phyloP scores from a whole-genome alignment of 1,140 invertebrate genomes.

The Drosophila mayri region DNA sequence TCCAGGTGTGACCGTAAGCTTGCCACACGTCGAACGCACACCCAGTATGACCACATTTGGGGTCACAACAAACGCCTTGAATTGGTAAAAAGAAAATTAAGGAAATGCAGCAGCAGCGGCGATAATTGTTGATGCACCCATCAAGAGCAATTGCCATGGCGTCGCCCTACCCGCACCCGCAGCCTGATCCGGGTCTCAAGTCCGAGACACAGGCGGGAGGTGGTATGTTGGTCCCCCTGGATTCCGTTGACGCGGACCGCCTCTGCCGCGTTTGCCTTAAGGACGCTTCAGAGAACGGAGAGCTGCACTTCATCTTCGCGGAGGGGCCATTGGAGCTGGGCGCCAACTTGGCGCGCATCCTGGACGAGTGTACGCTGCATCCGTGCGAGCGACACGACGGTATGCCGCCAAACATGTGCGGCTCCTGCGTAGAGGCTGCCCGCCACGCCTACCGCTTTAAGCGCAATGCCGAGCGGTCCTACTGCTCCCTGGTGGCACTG shows the following conservation, averaged over 20 bases:
- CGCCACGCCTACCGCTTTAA: conserved; percentile 76
- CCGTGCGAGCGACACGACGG: conserved; percentile 63
- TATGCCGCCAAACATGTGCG: conserved; percentile 73
- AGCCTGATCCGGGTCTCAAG: conserved; percentile 12
- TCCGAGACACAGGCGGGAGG: conserved; percentile 12
- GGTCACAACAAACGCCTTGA: conserved; percentile 27
- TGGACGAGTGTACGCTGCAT: conserved; percentile 74
- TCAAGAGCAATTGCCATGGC: conserved; percentile 28
- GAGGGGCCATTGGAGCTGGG: conserved; percentile 64
- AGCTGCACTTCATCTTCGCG: conserved; percentile 74
- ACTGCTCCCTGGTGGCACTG: conserved; percentile 61
- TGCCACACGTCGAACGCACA: conserved; percentile 2
- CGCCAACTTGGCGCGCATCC: conserved; percentile 67
- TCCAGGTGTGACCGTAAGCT: background rate
- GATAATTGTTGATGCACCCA: conserved; percentile 35
- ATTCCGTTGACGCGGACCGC: conserved; percentile 57
- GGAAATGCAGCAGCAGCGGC: conserved; percentile 32
- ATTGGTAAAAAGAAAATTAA: conserved; percentile 36
- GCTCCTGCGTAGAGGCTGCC: conserved; percentile 60
- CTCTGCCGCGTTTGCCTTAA: conserved; percentile 77
- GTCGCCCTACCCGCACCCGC: conserved; percentile 14
- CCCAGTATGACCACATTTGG: conserved; percentile 25
- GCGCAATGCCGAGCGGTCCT: conserved; percentile 65
- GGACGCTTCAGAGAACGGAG: conserved; percentile 41
- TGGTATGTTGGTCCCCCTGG: background rate